Conservation (phyloP, 2,888 invertebrate genomes). For the Leptarthrus brevirostris region DNA sequence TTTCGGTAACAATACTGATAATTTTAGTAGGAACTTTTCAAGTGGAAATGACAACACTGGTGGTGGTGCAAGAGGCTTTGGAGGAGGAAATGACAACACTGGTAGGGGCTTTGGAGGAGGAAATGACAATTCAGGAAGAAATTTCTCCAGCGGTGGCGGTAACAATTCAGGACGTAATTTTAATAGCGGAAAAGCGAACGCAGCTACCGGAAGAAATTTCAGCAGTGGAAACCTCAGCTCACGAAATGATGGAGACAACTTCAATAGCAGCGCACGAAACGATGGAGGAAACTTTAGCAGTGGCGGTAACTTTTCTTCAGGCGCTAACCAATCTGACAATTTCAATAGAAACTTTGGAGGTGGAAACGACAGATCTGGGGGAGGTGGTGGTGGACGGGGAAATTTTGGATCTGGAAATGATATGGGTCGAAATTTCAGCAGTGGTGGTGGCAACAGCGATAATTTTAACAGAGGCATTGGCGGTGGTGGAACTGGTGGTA, state of each 20-base stretch:
- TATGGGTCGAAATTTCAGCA: no score
- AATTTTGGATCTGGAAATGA: no score
- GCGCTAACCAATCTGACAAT: background rate
- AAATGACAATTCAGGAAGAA: slow-evolving; percentile 29
- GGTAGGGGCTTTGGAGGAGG: background rate
- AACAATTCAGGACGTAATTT: background rate
- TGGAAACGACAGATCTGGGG: background rate
- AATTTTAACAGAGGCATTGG: slow-evolving; percentile 9
- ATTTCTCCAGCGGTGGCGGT: background rate
- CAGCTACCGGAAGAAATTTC: background rate
- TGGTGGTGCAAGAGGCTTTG: background rate
- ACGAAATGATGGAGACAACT: background rate
- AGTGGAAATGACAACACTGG: background rate
- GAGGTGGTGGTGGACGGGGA: no score
- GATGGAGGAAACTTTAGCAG: background rate
- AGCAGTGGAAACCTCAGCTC: background rate
- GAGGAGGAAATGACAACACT: slow-evolving; percentile 1
- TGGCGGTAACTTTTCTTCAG: background rate
- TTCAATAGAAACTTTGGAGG: background rate
- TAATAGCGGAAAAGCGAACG: background rate
- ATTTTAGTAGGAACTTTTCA: background rate
- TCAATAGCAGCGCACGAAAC: background rate
- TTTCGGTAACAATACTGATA: background rate
- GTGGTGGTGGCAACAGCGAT: background rate
- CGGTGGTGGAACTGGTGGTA: background rate